Conservation (phyloP, 2,113 vertebrate genomes). For the Phrynocephalus versicolor region DNA sequence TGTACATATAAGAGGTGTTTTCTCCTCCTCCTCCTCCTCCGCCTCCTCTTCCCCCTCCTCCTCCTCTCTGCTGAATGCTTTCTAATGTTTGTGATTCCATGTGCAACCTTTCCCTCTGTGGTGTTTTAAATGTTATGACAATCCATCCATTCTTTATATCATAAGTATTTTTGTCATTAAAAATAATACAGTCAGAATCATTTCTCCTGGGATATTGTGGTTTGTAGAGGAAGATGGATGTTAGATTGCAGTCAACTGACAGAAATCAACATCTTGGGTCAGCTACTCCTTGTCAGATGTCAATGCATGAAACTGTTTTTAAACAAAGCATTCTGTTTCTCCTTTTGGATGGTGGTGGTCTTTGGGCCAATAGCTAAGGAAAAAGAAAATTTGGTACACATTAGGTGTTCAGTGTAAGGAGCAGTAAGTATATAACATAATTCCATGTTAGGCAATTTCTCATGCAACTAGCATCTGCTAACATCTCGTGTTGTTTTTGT, state of each 20-base stretch:
- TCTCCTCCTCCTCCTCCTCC: neutral
- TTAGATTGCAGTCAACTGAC: slow-evolving; percentile 26
- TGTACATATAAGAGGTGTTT: neutral
- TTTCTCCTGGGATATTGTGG: neutral
- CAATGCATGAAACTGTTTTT: neutral
- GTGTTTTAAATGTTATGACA: neutral
- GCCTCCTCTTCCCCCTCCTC: no score
- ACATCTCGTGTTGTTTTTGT: no score
- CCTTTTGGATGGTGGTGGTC: neutral
- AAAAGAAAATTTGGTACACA: neutral
- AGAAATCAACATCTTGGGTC: slow-evolving; percentile 34
- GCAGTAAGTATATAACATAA: neutral
- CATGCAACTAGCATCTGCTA: no score
- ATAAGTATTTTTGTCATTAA: neutral
- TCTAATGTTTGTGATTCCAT: no score
- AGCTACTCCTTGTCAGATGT: slow-evolving; percentile 38
- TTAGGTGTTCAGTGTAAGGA: neutral
- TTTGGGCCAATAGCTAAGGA: neutral
- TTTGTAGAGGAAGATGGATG: slow-evolving; percentile 32
- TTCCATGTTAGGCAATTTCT: no score
- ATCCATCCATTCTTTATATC: neutral
- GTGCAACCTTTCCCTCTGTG: no score
- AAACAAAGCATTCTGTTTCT: slow-evolving; percentile 28
- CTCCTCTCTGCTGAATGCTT: neutral
- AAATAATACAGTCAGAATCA: neutral